Base-by-base conservation (phyloP, 1,140 invertebrate species). In the Bilobella aurantiaca region DNA sequence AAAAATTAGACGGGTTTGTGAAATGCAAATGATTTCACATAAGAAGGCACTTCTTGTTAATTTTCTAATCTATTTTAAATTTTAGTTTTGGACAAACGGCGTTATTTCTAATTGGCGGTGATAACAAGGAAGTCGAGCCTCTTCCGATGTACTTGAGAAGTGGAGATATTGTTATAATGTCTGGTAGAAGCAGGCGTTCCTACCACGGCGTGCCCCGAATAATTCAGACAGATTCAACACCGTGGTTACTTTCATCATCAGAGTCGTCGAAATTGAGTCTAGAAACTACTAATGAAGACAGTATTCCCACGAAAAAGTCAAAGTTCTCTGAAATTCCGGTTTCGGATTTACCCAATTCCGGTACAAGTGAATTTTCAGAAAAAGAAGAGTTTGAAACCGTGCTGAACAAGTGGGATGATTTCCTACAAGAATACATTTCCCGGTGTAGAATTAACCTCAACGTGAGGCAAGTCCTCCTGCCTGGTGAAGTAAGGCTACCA, bases 191-290 rank as follows among this genome's bases (percentile, higher is more conserved):
- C 0, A 79, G 91, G 62, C 76, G 89, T 1, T 85, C 83, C 60
- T 93, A 92, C 77, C 91, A 94, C 77, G 90, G 87, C 14, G 83
- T 93, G 1, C 90, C 91, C 28, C 85, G 83, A 77, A 87, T 93
- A 70, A 72, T 92, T 49, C 73, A 79, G 65, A 66, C 77, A 1
- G 47, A 76, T 23, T 68, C 69, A 18, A 63, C 74, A 31, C 75
- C 78, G 21, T 87, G 85, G 84, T 77, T 81, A 67, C 64, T 74
- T 21, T 23, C 66, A 3, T 59, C 49, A 65, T 46, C 66, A 58
- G 47, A 74, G 32, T 16, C 16, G 14, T 46, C 30, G 30, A n/a
- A n/a, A n/a, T n/a, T n/a, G n/a, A n/a, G n/a, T n/a, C n/a, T 37
- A 63, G 66, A 64, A 18, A 27, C 73, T 12, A 58, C 70, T 29